Conservation (phyloP, 2,888 invertebrate genomes). For the Ophion costatus region DNA sequence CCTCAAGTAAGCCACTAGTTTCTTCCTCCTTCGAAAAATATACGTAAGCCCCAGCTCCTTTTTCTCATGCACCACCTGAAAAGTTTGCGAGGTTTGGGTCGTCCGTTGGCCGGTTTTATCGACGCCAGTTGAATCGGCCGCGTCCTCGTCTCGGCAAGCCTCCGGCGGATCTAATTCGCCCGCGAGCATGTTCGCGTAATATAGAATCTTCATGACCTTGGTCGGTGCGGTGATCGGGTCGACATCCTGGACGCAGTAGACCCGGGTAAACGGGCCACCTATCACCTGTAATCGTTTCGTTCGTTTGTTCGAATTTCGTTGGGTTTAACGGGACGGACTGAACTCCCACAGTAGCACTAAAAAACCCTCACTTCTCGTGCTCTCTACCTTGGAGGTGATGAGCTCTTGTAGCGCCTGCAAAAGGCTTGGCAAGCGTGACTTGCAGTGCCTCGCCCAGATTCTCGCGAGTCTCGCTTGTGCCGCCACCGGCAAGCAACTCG, state of each 20-base stretch:
- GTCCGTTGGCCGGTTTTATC: conserved; percentile 73
- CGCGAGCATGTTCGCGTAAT: conserved; percentile 94
- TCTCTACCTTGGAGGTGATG: conserved; percentile 88
- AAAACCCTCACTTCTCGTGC: not conserved
- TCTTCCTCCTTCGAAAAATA: not conserved
- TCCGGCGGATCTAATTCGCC: conserved; percentile 90
- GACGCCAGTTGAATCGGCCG: conserved; percentile 80
- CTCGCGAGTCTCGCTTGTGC: conserved; percentile 92
- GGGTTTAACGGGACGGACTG: not conserved
- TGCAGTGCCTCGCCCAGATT: conserved; percentile 91
- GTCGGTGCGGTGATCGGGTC: conserved; percentile 93
- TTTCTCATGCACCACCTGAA: conserved; percentile 70
- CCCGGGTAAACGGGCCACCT: conserved; percentile 89
- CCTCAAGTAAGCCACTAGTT: not conserved
- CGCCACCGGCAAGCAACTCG: conserved; percentile 88
- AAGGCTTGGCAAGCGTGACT: conserved; percentile 86
- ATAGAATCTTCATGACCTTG: conserved; percentile 94
- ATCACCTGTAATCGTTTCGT: conserved; percentile 85
- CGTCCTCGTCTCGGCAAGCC: conserved; percentile 85
- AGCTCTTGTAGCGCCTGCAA: conserved; percentile 93
- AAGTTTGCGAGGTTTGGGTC: conserved; percentile 65
- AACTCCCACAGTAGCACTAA: not conserved
- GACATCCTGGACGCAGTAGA: conserved; percentile 93
- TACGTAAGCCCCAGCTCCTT: too few species aligned
- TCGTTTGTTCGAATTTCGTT: not conserved